Evolutionary conservation across 2,797 vertebrate genomes (phyloP), one percentile per base, ranked within the genome.

Genomic region (Fundulus diaphanus): DNA sequence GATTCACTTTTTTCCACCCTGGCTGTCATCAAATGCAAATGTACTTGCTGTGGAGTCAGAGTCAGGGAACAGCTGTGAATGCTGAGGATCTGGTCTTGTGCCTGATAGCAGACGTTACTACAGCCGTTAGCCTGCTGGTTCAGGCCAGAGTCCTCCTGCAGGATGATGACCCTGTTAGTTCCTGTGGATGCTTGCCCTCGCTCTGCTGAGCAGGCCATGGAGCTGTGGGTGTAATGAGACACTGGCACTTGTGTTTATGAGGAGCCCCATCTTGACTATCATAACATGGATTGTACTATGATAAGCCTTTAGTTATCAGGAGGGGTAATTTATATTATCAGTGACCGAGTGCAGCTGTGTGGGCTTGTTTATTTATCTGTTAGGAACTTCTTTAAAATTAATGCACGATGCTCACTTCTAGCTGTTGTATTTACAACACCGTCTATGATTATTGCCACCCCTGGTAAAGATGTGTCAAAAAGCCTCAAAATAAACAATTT

Each of bases 231-330:
- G 81, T 88, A 89, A 90, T 88, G 79, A 90, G 87, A 88, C 84
- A 7, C 87, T 73, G 85, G 84, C 88, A 84, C 84, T 89, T 31
- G 79, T 68, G 78, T 86, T 89, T 88, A 89, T 90, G 89, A 90
- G 92, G 54, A 79, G 65, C 76, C 6, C 61, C 84, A 73, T 83
- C 85, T 54, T 44, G 35, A 67, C 67, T 49, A 85, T 88, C 83
- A 76, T 88, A 86, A 88, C 88, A 87, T 79, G 74, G 85, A 89
- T 89, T 87, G 87, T 87, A 85, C 73, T 72, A 79, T 85, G 87
- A 90, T 84, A 84, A 90, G 85, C 78, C 73, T 81, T 72, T 48
- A 31, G 3, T 40, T 70, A 73, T 84, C 83, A 66, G 73, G 22
- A 33, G 79, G 89, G 90, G 91, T 90, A 85, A 76, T 80, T 79